Evolutionary conservation across 1,140 invertebrate genomes (phyloP), one percentile per base, ranked within the genome.

Genomic region (Andricus grossulariae): DNA sequence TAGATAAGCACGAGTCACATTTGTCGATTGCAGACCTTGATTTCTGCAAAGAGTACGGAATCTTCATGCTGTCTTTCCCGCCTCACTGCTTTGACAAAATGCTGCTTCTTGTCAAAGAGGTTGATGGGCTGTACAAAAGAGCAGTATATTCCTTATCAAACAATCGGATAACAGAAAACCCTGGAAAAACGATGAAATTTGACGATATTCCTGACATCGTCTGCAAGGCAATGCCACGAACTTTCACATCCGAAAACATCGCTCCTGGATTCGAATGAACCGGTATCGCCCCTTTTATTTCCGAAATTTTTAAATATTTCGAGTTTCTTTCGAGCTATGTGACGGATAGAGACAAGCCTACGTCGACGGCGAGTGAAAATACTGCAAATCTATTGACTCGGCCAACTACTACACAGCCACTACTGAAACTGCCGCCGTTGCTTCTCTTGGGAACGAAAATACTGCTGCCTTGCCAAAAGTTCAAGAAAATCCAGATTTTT

Each of bases 91-190:
- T 74, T 32, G 85, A 91, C 66, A 86, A 85, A 71, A 74, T 91
- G 25, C 90, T 91, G 76, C 89, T 88, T 49, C 78, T 91, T 2
- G 88, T 89, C 77, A 66, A 73, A 18, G 71, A 71, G 32, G 85
- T 91, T 25, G 88, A 81, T 83, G 85, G 83, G 2, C 85, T 87
- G 21, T 89, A 91, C 12, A 91, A 91, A 73, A 77, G 75, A 70
- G 74, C 80, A 75, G 50, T 70, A 78, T 77, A 79, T 18, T 0
- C 78, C 82, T 73, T 88, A 82, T 80, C 77, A 79, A 55, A 74
- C 39, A 76, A 74, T 66, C 90, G 85, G 85, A 77, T 90, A 77
- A 75, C 75, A 15, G n/a, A n/a, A n/a, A n/a, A n/a, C n/a, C n/a
- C n/a, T n/a, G n/a, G n/a, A n/a, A n/a, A n/a, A n/a, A n/a, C n/a